Base-by-base conservation (phyloP, 2,888 invertebrate species). In the Acleris emargana region DNA sequence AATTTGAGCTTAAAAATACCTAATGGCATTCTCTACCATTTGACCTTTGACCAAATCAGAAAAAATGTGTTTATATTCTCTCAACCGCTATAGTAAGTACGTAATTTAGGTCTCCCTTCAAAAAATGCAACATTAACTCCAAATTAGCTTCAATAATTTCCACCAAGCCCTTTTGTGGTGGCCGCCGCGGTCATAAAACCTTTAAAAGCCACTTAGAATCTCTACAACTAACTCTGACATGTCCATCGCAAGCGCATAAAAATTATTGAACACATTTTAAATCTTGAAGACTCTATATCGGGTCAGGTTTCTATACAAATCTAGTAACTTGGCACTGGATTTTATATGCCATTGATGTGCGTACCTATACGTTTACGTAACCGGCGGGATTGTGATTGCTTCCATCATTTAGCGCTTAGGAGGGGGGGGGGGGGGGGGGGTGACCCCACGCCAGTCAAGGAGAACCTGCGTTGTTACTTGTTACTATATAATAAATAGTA, bases 401-500 rank as follows among this genome's bases (percentile, higher is more conserved):
- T 64, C 51, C 45, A 54, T 58, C 58, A 62, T 47, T 60, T 50
- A 42, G 59, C 25, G 55, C 58, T 71, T 72, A 70, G 64, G 68
- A 54, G 71, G 76, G 71, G 71, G 72, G 73, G 72, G 74, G 72
- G 75, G 73, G 72, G 74, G 72, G 72, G 72, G 74, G 78, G 75
- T 82, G 84, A 87, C 84, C 86, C 83, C 83, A 85, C 79, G 78
- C 82, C 74, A 83, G 83, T 84, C 88, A 88, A 88, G 88, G 88
- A 76, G 57, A 84, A 73, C 77, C 54, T 69, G 75, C 47, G 7
- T 66, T 59, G 60, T 61, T 57, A 60, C 17, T 25, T 32, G 32
- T 32, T 7, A 25, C 25, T 25, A 61, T 66, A 60, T 55, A 61
- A 66, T 55, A 55, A 32, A 55, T 6, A 54, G 42, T 20, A 13